A percentile compares a stretch with the other conserved stretches of the same genome.
phyloP scores from a whole-genome alignment of 2,888 invertebrate species.

The Ochropleura plecta region DNA sequence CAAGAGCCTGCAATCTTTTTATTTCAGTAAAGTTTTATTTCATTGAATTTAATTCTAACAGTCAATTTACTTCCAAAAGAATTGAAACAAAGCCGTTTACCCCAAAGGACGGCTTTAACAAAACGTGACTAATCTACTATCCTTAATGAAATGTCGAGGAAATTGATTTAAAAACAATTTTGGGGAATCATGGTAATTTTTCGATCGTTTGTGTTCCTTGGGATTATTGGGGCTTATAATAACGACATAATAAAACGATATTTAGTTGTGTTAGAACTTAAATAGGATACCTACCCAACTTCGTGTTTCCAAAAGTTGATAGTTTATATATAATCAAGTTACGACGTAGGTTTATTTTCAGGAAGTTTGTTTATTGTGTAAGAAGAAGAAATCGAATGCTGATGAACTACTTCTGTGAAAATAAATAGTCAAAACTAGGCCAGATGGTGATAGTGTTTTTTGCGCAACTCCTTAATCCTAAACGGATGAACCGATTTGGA shows the following conservation, averaged over 20 bases:
- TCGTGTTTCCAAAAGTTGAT: background rate
- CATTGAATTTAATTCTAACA: slow-evolving; percentile 57
- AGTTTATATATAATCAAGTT: background rate
- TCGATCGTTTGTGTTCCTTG: background rate
- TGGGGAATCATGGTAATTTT: slow-evolving; percentile 6
- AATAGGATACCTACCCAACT: background rate
- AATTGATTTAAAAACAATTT: slow-evolving; percentile 33
- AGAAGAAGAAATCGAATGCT: background rate
- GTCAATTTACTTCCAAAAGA: slow-evolving; percentile 57
- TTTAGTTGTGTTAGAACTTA: background rate
- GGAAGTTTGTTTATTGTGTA: background rate
- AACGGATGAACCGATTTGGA: background rate
- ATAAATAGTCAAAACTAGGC: background rate
- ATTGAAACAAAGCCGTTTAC: slow-evolving; percentile 51
- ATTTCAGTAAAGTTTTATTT: slow-evolving; percentile 32
- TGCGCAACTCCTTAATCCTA: background rate
- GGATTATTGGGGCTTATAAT: slow-evolving; percentile 7
- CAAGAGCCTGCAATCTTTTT: slow-evolving; percentile 10
- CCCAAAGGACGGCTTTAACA: slow-evolving; percentile 34
- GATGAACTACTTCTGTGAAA: background rate
- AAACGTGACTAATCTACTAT: slow-evolving; percentile 60
- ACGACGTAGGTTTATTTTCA: background rate
- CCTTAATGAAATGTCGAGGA: slow-evolving; percentile 28
- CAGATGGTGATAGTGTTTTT: background rate
- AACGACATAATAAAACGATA: background rate